phyloP scores from a whole-genome alignment of 2,113 vertebrate species.

The Mesitornis unicolor region DNA sequence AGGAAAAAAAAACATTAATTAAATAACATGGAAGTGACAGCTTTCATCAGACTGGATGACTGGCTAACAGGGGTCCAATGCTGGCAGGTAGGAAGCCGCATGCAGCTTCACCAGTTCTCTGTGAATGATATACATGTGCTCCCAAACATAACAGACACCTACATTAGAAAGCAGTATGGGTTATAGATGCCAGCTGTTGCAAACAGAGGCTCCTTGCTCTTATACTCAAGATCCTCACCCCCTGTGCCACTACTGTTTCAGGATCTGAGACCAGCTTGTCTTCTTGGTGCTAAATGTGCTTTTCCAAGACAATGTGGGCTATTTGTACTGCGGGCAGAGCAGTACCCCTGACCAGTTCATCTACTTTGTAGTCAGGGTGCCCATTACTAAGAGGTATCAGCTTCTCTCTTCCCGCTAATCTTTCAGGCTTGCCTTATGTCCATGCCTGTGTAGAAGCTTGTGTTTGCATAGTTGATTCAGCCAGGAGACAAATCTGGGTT shows the following conservation, averaged over 20 bases:
- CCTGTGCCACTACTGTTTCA: not conserved
- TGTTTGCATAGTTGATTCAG: not conserved
- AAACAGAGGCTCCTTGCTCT: not conserved
- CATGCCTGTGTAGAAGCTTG: not conserved
- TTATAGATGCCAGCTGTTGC: not conserved
- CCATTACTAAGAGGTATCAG: not conserved
- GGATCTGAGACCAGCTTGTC: not conserved
- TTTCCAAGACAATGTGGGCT: not conserved
- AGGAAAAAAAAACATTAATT: not conserved
- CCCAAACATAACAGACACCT: not conserved
- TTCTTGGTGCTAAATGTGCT: not conserved
- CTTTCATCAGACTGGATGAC: not conserved
- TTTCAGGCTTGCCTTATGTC: not conserved
- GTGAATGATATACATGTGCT: not conserved
- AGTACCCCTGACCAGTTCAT: not conserved
- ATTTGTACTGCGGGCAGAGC: not conserved
- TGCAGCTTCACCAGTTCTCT: not conserved
- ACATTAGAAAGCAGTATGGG: rapidly evolving
- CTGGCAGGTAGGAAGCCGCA: not conserved
- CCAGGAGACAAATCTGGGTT: not conserved
- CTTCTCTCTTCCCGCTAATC: not conserved
- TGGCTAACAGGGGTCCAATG: not conserved
- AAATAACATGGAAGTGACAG: not conserved
- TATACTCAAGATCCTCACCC: not conserved
- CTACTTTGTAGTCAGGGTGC: not conserved